Percentiles rank a stretch among this genome's conserved stretches.
Evolutionary conservation across 1,140 invertebrate genomes (phyloP).

Genomic region (Uloborus diversus): DNA sequence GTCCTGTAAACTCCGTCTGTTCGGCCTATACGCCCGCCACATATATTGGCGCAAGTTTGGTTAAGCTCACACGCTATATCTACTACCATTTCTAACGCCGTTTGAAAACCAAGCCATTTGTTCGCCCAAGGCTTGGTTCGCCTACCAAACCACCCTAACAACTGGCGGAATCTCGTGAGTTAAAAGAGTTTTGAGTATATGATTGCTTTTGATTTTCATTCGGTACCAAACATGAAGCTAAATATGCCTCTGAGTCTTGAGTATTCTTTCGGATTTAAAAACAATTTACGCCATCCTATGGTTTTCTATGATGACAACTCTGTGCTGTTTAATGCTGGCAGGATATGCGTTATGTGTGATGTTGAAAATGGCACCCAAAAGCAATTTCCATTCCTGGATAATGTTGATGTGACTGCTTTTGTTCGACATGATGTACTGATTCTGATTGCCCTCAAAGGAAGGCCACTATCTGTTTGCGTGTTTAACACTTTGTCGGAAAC

Average conservation of each 20-base stretch:
- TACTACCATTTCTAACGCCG: too few species aligned
- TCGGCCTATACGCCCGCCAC: too few species aligned
- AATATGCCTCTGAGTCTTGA: constrained; percentile 18
- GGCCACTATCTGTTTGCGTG: constrained; percentile 1
- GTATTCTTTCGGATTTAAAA: constrained; percentile 11
- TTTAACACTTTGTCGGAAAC: constrained; percentile 13
- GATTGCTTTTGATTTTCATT: too few species aligned
- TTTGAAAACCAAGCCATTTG: too few species aligned
- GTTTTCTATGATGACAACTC: constrained; percentile 18
- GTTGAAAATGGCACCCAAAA: background rate
- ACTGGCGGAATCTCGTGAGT: too few species aligned
- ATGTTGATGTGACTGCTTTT: background rate
- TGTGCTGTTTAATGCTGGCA: constrained; percentile 12
- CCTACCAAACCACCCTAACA: too few species aligned
- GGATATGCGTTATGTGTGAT: constrained; percentile 13
- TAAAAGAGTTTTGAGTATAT: too few species aligned
- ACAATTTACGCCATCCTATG: background rate
- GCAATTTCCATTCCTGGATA: background rate
- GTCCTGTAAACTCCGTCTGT: too few species aligned
- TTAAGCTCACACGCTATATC: too few species aligned
- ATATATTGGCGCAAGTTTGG: too few species aligned
- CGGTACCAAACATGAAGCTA: too few species aligned
- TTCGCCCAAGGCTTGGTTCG: too few species aligned
- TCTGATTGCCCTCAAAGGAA: background rate
- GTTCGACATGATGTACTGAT: background rate